Conservation (phyloP, 2,113 vertebrate species). For the Ellobius talpinus region DNA sequence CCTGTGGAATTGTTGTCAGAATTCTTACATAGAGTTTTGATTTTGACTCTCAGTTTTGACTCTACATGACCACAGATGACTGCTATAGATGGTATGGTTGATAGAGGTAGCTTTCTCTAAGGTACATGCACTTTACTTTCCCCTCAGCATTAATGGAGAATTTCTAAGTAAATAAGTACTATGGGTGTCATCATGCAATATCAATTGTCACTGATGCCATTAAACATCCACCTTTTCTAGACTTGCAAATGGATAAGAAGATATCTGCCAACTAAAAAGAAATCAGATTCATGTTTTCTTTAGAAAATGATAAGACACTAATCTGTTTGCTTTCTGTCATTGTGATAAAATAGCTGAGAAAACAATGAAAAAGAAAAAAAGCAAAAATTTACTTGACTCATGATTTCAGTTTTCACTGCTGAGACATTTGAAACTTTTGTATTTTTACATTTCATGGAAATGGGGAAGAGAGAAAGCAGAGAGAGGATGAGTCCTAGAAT, state of each 20-base stretch:
- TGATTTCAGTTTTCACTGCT: background rate
- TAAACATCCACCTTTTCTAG: conserved; percentile 15
- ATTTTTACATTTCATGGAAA: background rate
- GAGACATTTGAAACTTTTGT: background rate
- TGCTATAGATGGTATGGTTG: background rate
- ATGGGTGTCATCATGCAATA: background rate
- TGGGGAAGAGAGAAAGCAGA: background rate
- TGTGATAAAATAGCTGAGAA: background rate
- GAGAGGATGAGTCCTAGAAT: background rate
- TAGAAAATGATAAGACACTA: background rate
- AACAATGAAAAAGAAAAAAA: background rate
- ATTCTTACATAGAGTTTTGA: background rate
- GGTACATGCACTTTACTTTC: background rate
- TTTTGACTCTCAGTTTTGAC: background rate
- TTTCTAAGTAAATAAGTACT: conserved; percentile 39
- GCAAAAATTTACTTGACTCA: background rate
- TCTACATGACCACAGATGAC: background rate
- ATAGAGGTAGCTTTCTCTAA: conserved; percentile 33
- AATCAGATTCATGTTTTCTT: background rate
- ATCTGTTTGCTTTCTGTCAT: background rate
- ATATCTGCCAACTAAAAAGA: background rate
- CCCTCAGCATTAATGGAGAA: background rate
- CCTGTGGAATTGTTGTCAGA: background rate
- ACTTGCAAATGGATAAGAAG: background rate
- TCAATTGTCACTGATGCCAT: background rate